Conservation (phyloP, 30 jellyfish, hydroid and myxozoan species). For the Aurelia aurita region DNA sequence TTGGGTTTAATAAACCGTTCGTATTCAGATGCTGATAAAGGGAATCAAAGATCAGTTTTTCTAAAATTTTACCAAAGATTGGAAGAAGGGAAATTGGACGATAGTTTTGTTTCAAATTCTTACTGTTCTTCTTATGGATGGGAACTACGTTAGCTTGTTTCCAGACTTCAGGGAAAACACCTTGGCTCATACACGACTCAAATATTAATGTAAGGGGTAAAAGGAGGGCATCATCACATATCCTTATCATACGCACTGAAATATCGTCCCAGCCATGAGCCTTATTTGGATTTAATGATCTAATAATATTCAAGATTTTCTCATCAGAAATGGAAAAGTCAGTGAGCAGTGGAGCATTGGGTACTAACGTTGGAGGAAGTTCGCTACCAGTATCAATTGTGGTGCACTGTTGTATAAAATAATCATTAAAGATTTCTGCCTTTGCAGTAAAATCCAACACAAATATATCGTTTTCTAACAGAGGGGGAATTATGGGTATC, state of each 20-base stretch:
- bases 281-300: slow-evolving; percentile 41
- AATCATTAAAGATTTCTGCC: too few species aligned
- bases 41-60: slow-evolving; percentile 43
- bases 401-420: slow-evolving; percentile 18
- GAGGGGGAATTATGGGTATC: slow-evolving; percentile 53
- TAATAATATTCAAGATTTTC: slow-evolving; percentile 10
- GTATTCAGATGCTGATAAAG: slow-evolving; percentile 7
- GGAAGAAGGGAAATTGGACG: slow-evolving; percentile 63
- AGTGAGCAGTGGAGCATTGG: slow-evolving; percentile 13
- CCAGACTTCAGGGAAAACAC: slow-evolving; percentile 40
- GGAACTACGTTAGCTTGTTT: slow-evolving; percentile 33
- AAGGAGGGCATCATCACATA: slow-evolving; percentile 43
- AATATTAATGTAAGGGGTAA: slow-evolving; percentile 36
- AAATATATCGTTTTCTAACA: slow-evolving; percentile 3
- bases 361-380: slow-evolving; percentile 3
- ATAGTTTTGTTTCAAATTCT: slow-evolving; percentile 30
- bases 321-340: slow-evolving; percentile 13
- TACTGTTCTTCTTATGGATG: too few species aligned
- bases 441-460: slow-evolving; percentile 24
- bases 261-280: slow-evolving; percentile 78
- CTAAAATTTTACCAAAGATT: slow-evolving; percentile 32
- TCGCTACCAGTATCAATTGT: slow-evolving; percentile 42
- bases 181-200: slow-evolving; percentile 6
- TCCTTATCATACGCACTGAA: slow-evolving; percentile 50
- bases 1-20: too few species aligned